Conservation (phyloP, 1,140 invertebrate genomes). For the Ceratoteleas bidentatus region DNA sequence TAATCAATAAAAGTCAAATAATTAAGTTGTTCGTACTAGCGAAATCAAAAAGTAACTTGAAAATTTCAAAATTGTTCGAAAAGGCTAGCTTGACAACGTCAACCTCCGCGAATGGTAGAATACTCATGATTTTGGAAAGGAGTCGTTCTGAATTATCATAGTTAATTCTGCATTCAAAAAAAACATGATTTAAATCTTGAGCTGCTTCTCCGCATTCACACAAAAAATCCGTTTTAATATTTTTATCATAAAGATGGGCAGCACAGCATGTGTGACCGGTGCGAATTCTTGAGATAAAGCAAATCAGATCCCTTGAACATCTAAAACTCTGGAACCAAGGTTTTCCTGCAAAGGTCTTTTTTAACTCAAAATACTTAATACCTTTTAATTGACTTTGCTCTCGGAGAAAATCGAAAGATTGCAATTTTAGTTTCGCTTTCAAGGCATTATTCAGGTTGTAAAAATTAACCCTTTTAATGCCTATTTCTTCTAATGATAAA, state of each 20-base stretch:
- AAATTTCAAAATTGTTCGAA: background rate
- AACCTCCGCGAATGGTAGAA: background rate
- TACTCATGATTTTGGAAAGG: background rate
- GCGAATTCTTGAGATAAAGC: background rate
- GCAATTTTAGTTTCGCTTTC: no score
- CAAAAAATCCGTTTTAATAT: background rate
- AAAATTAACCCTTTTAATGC: no score
- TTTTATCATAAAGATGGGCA: background rate
- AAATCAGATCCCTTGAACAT: background rate
- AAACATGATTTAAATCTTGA: conserved; percentile 1
- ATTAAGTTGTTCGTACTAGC: background rate
- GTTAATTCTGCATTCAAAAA: background rate
- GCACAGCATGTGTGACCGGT: background rate
- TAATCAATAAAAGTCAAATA: no score
- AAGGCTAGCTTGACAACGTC: background rate
- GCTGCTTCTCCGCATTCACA: background rate
- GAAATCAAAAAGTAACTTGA: background rate
- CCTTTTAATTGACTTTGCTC: background rate
- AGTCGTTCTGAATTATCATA: background rate
- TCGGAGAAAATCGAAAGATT: no score
- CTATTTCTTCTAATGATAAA: no score
- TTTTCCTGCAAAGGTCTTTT: background rate
- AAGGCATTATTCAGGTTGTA: no score
- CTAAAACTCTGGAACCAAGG: background rate
- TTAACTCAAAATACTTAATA: background rate